Evolutionary conservation across 2,797 vertebrate species (phyloP).

Genomic region (Macroramphosus scolopax): DNA sequence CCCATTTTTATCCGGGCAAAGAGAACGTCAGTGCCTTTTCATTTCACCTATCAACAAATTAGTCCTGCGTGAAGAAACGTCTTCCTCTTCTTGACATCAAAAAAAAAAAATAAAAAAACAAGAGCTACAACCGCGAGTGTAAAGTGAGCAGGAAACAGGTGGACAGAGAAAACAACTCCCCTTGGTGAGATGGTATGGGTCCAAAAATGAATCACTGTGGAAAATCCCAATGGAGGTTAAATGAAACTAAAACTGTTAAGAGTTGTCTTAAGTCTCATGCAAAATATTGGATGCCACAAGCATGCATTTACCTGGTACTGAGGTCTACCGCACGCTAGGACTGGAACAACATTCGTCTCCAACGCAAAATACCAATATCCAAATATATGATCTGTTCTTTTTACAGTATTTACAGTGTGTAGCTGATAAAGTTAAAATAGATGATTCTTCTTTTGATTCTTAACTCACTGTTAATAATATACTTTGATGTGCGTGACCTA

Average conservation of each 20-base stretch:
- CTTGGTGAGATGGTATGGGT: slow-evolving; percentile 57
- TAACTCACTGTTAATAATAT: slow-evolving; percentile 61
- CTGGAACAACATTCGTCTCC: slow-evolving; percentile 78
- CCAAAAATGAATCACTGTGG: slow-evolving; percentile 39
- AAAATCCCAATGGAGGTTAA: slow-evolving; percentile 42
- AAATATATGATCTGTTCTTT: slow-evolving; percentile 83
- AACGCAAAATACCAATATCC: slow-evolving; percentile 80
- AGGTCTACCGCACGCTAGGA: slow-evolving; percentile 76
- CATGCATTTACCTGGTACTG: slow-evolving; percentile 79
- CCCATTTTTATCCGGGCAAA: slow-evolving; percentile 47
- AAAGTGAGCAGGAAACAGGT: slow-evolving; percentile 58
- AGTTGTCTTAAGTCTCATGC: slow-evolving; percentile 78
- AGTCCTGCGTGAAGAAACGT: too few species aligned
- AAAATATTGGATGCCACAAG: slow-evolving; percentile 78
- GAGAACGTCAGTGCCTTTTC: slow-evolving; percentile 55
- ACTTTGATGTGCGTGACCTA: slow-evolving; percentile 60
- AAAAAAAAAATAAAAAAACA: too few species aligned
- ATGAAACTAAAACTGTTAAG: slow-evolving; percentile 68
- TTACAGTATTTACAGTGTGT: slow-evolving; percentile 81
- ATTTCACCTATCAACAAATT: slow-evolving; percentile 33
- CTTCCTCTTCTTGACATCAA: slow-evolving; percentile 40
- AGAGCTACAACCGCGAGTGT: slow-evolving; percentile 50
- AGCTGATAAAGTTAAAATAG: slow-evolving; percentile 77
- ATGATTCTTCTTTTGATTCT: slow-evolving; percentile 67
- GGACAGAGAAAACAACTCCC: slow-evolving; percentile 59